Evolutionary conservation across 2,888 invertebrate genomes (phyloP).

Genomic region (Stratiomys singularior): DNA sequence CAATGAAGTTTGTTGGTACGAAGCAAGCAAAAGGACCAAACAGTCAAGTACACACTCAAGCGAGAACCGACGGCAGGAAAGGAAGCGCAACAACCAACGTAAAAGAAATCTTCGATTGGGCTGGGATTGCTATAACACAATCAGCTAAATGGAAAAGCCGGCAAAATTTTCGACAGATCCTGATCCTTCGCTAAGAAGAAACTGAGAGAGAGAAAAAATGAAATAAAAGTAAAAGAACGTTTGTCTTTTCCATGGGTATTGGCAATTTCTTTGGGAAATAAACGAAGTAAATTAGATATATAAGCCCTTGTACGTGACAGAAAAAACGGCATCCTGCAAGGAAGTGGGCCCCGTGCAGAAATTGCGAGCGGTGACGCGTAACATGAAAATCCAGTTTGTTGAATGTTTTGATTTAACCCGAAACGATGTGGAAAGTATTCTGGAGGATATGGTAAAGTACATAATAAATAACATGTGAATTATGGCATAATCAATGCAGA

Average conservation of each 20-base stretch:
- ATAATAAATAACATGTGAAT: slow-evolving; percentile 25
- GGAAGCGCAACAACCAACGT: neutral
- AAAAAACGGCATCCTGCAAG: slow-evolving; percentile 40
- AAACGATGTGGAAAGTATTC: slow-evolving; percentile 3
- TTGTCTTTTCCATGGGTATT: slow-evolving; percentile 42
- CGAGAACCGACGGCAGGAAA: neutral
- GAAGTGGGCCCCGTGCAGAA: neutral
- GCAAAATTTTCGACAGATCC: slow-evolving; percentile 32
- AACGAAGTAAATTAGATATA: slow-evolving; percentile 52
- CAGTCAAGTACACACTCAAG: no score
- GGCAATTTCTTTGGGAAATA: slow-evolving; percentile 48
- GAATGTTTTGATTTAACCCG: slow-evolving; percentile 48
- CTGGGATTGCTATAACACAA: slow-evolving; percentile 49
- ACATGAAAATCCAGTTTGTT: slow-evolving; percentile 48
- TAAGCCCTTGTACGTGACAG: slow-evolving; percentile 50
- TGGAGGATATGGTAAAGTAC: neutral
- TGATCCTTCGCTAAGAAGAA: neutral
- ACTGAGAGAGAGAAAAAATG: neutral
- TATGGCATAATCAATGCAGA: neutral
- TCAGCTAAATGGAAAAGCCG: slow-evolving; percentile 46
- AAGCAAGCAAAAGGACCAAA: no score
- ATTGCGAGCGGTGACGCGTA: slow-evolving; percentile 38
- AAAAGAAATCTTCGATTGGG: slow-evolving; percentile 21
- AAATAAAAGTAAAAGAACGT: neutral
- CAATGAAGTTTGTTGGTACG: neutral